Conservation (phyloP, 2,888 invertebrate species). For the Drosophila infuscata region DNA sequence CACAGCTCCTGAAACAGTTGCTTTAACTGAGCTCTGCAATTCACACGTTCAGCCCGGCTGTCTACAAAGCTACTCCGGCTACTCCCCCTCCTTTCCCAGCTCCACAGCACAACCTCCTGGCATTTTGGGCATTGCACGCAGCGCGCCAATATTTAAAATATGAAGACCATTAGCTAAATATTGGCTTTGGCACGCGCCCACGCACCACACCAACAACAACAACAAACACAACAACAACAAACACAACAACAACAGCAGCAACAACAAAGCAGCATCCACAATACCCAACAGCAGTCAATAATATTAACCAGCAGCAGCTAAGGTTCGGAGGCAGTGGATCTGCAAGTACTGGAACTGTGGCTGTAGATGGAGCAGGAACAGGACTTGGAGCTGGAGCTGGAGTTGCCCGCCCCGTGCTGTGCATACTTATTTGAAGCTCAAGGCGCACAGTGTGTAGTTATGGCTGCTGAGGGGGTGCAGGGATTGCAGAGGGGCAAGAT, state of each 20-base stretch:
- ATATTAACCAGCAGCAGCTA: slow-evolving; percentile 67
- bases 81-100: neutral
- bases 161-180: slow-evolving; percentile 81
- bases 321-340: slow-evolving; percentile 36
- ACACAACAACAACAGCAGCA: slow-evolving; percentile 21
- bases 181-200: slow-evolving; percentile 79
- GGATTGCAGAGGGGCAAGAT: neutral
- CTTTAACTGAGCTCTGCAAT: slow-evolving; percentile 36
- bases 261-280: neutral
- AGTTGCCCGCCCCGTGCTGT: slow-evolving; percentile 72
- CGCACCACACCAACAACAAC: slow-evolving; percentile 44
- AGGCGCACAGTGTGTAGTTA: slow-evolving; percentile 44
- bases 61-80: slow-evolving; percentile 16
- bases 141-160: slow-evolving; percentile 77
- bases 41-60: slow-evolving; percentile 41
- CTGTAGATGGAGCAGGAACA: neutral
- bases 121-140: slow-evolving; percentile 32
- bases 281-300: slow-evolving; percentile 67
- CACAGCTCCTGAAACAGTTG: slow-evolving; percentile 41
- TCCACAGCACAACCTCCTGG: neutral
- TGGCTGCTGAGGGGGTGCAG: neutral
- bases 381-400: slow-evolving; percentile 2
- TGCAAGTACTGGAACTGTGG: slow-evolving; percentile 12
- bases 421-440: slow-evolving; percentile 80
- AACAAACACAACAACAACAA: slow-evolving; percentile 23